Evolutionary conservation across 2,113 vertebrate genomes (phyloP), one percentile per base, ranked within the genome.

Genomic region (Hippocampus guttulatus): DNA sequence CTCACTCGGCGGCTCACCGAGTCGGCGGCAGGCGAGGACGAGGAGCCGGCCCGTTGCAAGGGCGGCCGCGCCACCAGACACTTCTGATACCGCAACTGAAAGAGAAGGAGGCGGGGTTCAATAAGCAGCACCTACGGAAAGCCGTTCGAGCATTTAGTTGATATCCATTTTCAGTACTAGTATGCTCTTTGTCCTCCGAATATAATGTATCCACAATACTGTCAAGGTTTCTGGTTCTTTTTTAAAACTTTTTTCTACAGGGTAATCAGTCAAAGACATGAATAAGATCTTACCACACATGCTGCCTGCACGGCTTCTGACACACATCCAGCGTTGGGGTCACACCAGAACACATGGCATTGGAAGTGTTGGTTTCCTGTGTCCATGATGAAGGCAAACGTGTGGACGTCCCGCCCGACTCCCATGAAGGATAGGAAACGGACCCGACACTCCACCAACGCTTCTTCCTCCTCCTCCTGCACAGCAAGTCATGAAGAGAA

Each of bases 361-460:
- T 97, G 95, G 51, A 98, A 99, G 81, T 94, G 97, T 88, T 98
- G 97, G 92, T 88, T 97, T 65, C 96, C 96, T 0, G 95, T 94
- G 75, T 98, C 97, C 97, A 99, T 98, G 81, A 99, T 96, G 92
- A 99, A 98, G 89, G 95, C 97, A 0, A 99, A 99, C 0, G 94
- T 94, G 77, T 98, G 97, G 61, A 95, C 18, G 11, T 99, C 96
- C 75, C 94, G 97, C 4, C 97, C 97, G 0, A 99, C 96, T 0
- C 97, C 97, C 95, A 99, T 97, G 89, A 99, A 99, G 71, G 97
- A 98, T 87, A 99, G 89, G 85, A 99, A 99, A 2, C 97, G 94
- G 49, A 99, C 96, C 0, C 97, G 95, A 55, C 97, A 99, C 85
- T 99, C 96, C 91, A 98, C 93, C 82, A 98, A 15, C 60, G 93